phyloP scores from a whole-genome alignment of 92 coral and sea anemone species.

The Muricea muricata region DNA sequence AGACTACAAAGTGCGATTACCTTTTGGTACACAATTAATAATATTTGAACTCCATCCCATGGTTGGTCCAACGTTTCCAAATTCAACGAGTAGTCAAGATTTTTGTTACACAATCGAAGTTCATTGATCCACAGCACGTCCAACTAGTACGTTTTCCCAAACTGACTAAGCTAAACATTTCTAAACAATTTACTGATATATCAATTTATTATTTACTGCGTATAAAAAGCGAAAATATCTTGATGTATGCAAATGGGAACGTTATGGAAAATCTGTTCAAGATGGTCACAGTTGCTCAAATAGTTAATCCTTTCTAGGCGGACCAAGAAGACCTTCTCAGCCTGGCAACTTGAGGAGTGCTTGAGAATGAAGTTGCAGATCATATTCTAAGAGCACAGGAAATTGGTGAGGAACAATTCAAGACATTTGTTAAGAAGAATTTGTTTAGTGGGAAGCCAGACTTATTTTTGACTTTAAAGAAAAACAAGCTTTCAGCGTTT shows the following conservation, averaged over 20 bases:
- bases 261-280: slow-evolving; percentile 34
- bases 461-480: slow-evolving; percentile 21
- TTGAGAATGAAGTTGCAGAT: no score
- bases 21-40: no score
- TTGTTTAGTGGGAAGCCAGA: slow-evolving; percentile 19
- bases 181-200: no score
- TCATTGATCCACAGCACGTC: no score
- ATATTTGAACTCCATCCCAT: no score
- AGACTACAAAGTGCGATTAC: no score
- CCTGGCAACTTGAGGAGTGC: slow-evolving; percentile 29
- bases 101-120: no score
- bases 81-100: no score
- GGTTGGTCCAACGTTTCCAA: no score
- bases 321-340: slow-evolving; percentile 15
- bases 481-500: slow-evolving; percentile 33
- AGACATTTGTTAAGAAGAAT: neutral
- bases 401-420: slow-evolving; percentile 22
- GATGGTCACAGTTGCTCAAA: slow-evolving; percentile 28
- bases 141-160: no score
- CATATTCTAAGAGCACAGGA: slow-evolving; percentile 33
- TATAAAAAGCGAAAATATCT: slow-evolving; percentile 37
- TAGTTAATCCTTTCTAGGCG: slow-evolving; percentile 36
- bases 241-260: slow-evolving; percentile 37
- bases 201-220: neutral
- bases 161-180: no score